Evolutionary conservation across 2,888 invertebrate species (phyloP), one percentile per base, ranked within the genome.

Genomic region (Scotopteryx bipunctaria): DNA sequence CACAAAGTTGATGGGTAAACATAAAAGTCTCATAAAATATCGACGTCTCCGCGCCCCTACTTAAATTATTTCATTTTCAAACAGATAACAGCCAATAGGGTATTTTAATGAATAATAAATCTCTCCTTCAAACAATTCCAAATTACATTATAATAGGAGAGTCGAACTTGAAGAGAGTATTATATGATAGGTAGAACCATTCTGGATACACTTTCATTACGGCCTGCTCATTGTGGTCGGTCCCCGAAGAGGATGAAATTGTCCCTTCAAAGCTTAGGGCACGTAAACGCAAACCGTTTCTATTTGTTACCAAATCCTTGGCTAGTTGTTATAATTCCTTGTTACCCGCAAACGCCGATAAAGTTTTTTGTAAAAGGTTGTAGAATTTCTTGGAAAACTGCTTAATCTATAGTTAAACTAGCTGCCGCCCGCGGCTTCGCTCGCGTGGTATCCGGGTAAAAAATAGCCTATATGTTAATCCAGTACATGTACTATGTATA

Each of bases 171-270:
- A 69, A 63, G 46, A 61, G 61, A 66, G 72, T 69, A 78, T 76
- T 76, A 68, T 74, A 69, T 72, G 69, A 74, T 76, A n/a, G n/a
- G n/a, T n/a, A 69, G 66, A 69, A 68, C 66, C 65, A 70, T 69
- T 69, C 63, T 66, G 69, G 75, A 75, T 67, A 67, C 73, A 73
- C 69, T 77, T 81, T 80, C 79, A 79, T 80, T 80, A 78, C 73
- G 71, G 66, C 66, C 67, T 71, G 66, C 66, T 76, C 76, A 79
- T 75, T 80, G 77, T 76, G 67, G 63, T 62, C 63, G 56, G 57
- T 73, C 81, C 77, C 81, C 48, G 52, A 73, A 73, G 78, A 73
- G 74, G 64, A 63, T 59, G 67, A 64, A 69, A 69, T 70, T 73
- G 68, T 68, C 72, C 67, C 71, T 69, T 67, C 67, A 60, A 65